Base-by-base conservation (phyloP, 2,113 vertebrate species). In the Panthera uncia region DNA sequence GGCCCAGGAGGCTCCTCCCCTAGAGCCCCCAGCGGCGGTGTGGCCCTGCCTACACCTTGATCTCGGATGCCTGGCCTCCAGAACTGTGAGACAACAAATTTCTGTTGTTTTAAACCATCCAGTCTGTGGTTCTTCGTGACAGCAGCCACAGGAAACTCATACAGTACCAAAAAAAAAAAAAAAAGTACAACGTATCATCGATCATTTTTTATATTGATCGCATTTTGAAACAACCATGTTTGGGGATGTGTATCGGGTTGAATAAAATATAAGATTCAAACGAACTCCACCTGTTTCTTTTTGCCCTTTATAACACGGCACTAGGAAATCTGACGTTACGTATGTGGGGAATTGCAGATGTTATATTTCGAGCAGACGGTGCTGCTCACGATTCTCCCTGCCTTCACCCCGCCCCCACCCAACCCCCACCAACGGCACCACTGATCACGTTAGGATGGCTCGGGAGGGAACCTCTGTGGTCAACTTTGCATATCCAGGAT, bases 361-460 rank as follows among this genome's bases (percentile, higher is more conserved):
- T 27, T 29, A 7, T 16, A 7, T 76, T 76, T 76, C 41, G 4
- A 15, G 45, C 7, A 9, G 29, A 76, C 4, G 0, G 55, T 7
- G 1, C 55, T 76, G 55, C 71, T 31, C 38, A 11, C n/a, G 73
- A 25, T 15, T 25, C 21, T 10, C 38, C 71, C 21, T 21, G 5
- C 19, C 87, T 31, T n/a, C 2, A 4, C 65, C 21, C 55, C 16
- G 5, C 55, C 55, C 55, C 19, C 55, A 19, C 55, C 55, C 55
- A 21, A 3, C 71, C 41, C 36, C 4, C 0, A 13, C 36, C 38
- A 5, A 45, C 0, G 38, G 29, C 13, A 11, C 38, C 38, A 0
- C 7, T 4, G 57, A 25, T 48, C 55, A n/a, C 88, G 38, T 23
- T 1, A 5, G 57, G 23, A 27, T 16, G 31, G 73, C 73, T 65